Evolutionary conservation across 2,113 vertebrate genomes (phyloP).

Genomic region (Eulemur macaco): DNA sequence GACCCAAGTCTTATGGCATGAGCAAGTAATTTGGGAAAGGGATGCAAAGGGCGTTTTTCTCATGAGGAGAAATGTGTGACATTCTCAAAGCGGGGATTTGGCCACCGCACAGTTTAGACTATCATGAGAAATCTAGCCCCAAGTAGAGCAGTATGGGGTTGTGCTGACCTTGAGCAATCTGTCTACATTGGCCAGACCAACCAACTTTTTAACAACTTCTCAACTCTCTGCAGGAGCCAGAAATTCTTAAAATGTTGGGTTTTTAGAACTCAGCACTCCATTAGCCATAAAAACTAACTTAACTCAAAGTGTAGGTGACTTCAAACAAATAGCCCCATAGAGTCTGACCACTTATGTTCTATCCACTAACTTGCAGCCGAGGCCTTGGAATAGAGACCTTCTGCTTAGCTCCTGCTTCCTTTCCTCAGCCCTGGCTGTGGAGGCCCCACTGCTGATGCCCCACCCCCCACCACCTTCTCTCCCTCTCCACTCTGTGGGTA

Average conservation of each 20-base stretch:
- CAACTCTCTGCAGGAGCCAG: background rate
- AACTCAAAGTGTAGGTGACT: background rate
- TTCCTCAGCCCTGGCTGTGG: background rate
- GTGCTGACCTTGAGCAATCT: background rate
- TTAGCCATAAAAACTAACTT: background rate
- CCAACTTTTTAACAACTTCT: background rate
- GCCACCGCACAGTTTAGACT: background rate
- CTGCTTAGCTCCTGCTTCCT: too few species aligned
- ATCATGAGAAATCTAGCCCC: background rate
- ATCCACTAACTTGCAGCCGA: background rate
- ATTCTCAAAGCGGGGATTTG: background rate
- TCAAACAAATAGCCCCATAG: background rate
- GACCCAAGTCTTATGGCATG: background rate
- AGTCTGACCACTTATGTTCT: background rate
- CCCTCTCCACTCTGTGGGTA: background rate
- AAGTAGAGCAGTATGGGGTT: background rate
- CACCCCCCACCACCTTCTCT: fast-evolving
- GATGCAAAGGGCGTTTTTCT: background rate
- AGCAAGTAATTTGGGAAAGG: background rate
- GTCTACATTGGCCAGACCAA: background rate
- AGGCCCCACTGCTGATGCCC: background rate
- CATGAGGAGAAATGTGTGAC: background rate
- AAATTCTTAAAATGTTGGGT: background rate
- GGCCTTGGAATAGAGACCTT: background rate
- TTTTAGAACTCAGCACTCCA: background rate